Conservation (phyloP, 1,140 invertebrate genomes). For the Drosophila serrata region DNA sequence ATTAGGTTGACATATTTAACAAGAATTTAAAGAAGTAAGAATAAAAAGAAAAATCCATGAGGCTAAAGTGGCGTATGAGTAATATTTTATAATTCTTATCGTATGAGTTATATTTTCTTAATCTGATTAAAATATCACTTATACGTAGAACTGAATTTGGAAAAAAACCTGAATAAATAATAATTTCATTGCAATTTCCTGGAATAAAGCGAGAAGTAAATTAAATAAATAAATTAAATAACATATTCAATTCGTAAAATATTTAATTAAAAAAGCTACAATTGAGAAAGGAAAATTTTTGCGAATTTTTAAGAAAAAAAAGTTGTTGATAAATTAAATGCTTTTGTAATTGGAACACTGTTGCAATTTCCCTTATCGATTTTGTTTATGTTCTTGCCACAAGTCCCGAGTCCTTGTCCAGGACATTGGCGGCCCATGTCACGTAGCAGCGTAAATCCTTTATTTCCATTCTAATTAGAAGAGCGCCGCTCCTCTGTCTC, state of each 20-base stretch:
- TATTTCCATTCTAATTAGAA: constrained; percentile 78
- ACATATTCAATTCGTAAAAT: not conserved
- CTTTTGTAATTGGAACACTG: constrained; percentile 1
- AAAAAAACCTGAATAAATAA: no score
- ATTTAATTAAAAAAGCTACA: not conserved
- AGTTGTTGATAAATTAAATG: not conserved
- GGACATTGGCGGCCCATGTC: constrained; percentile 55
- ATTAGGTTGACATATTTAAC: no score
- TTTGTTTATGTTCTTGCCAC: constrained; percentile 8
- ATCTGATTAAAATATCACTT: no score
- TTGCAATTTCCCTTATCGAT: constrained; percentile 39
- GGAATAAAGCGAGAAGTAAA: not conserved
- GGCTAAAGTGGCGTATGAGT: no score
- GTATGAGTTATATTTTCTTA: no score
- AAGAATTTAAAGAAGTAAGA: no score
- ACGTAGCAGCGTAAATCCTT: constrained; percentile 67
- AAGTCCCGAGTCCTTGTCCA: not conserved
- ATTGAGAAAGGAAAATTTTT: not conserved
- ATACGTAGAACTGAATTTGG: no score
- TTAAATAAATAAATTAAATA: not conserved
- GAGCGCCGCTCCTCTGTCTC: constrained; percentile 1
- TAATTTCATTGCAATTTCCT: no score
- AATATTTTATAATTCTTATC: no score
- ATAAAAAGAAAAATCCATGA: no score
- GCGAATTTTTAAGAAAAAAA: no score